Conservation (phyloP, 2,888 invertebrate species). For the Latrodectus elegans region DNA sequence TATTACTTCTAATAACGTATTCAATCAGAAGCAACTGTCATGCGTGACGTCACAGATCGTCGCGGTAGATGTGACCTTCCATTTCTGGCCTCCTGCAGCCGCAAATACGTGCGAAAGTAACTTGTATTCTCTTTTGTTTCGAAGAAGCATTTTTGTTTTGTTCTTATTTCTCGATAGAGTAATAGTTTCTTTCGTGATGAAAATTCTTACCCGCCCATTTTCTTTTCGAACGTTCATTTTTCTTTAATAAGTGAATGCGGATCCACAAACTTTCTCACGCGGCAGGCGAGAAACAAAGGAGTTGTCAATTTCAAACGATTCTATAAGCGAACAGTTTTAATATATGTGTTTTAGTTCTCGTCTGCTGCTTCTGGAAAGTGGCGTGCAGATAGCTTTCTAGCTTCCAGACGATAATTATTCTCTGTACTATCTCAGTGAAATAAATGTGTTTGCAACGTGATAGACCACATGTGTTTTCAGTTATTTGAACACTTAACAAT, state of each 20-base stretch:
- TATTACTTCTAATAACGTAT: constrained; percentile 30
- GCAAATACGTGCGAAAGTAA: constrained; percentile 20
- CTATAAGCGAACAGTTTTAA: neutral
- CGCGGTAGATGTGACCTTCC: constrained; percentile 38
- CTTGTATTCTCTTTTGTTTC: constrained; percentile 23
- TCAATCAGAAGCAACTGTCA: constrained; percentile 30
- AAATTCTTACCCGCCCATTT: neutral
- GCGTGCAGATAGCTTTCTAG: neutral
- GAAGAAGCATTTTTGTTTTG: neutral
- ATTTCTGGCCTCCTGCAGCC: neutral
- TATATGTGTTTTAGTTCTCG: neutral
- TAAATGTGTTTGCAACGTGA: too few relatives aligned
- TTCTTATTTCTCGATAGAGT: neutral
- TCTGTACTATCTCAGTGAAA: too few relatives aligned
- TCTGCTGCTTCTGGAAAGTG: neutral
- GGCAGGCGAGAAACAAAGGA: neutral
- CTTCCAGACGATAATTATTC: neutral
- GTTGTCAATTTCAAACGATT: neutral
- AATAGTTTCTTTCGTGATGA: neutral
- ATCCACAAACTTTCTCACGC: neutral
- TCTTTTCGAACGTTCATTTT: neutral
- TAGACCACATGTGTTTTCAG: too few relatives aligned
- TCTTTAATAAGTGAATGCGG: neutral
- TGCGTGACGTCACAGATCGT: constrained; percentile 53
- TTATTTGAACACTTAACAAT: too few relatives aligned